Evolutionary conservation across 2,888 invertebrate genomes (phyloP).

Genomic region (Camponotus fellah): DNA sequence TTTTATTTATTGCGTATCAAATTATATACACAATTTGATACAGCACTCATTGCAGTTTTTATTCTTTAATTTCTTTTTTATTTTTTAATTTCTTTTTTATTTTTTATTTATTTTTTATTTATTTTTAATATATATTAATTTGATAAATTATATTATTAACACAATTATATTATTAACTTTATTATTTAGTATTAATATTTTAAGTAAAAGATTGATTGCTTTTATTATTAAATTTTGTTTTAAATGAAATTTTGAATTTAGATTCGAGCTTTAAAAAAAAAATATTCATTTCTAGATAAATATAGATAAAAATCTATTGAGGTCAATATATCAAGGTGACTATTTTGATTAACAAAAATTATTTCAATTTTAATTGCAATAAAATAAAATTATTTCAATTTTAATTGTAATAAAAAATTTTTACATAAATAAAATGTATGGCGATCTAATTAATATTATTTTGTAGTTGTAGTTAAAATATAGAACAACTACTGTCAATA

Average conservation of each 20-base stretch:
- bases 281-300: not conserved
- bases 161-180: not conserved
- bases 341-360: conserved; percentile 7
- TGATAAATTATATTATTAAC: no score
- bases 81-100: not conserved
- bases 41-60: not conserved
- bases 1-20: not conserved
- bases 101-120: not conserved
- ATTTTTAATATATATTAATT: not conserved
- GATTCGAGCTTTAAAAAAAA: not conserved
- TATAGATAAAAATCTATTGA: not conserved
- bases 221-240: not conserved
- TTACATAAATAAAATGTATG: not conserved
- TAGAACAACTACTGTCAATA: not conserved
- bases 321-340: not conserved
- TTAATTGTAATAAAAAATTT: not conserved
- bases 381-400: not conserved
- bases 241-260: not conserved
- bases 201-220: not conserved
- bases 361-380: not conserved
- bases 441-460: not conserved
- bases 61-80: conserved; percentile 6
- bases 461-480: not conserved
- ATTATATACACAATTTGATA: not conserved
- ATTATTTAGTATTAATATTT: not conserved